Conservation (phyloP, 2,113 vertebrate genomes). For the Heterochromis multidens region DNA sequence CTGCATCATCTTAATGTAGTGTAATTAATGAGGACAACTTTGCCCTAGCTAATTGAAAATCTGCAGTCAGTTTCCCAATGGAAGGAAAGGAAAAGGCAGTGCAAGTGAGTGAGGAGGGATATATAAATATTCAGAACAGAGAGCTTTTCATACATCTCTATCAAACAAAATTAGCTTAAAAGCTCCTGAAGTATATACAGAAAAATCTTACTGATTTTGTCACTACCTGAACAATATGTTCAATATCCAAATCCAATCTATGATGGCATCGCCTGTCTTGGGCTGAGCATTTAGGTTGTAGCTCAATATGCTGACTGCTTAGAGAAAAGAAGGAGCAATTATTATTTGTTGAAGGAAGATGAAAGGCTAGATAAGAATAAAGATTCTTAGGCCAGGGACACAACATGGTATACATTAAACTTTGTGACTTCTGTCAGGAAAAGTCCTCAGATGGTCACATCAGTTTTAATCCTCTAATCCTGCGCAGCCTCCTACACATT, state of each 20-base stretch:
- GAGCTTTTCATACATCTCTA: constrained; percentile 10
- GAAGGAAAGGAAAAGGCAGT: neutral
- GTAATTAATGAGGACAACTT: constrained; percentile 58
- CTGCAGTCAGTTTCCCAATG: constrained; percentile 48
- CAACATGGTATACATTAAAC: constrained; percentile 18
- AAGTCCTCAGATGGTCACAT: neutral
- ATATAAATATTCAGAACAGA: neutral
- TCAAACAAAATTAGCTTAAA: constrained; percentile 23
- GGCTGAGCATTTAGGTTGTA: neutral
- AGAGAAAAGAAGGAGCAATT: constrained; percentile 5
- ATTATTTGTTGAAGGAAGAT: constrained; percentile 36
- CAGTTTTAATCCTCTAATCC: neutral
- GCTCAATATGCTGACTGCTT: neutral
- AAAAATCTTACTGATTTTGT: constrained; percentile 13
- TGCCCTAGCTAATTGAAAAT: constrained; percentile 54
- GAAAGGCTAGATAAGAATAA: constrained; percentile 28
- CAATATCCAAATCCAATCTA: constrained; percentile 43
- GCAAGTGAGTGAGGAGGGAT: neutral
- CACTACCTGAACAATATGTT: constrained; percentile 37
- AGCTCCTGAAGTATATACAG: neutral
- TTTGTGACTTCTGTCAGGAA: neutral
- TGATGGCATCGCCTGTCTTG: neutral
- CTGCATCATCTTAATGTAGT: constrained; percentile 43
- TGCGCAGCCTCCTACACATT: neutral
- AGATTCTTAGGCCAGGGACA: neutral